Base-by-base conservation (phyloP, 2,888 invertebrate genomes). In the Leptopterna dolabrata region DNA sequence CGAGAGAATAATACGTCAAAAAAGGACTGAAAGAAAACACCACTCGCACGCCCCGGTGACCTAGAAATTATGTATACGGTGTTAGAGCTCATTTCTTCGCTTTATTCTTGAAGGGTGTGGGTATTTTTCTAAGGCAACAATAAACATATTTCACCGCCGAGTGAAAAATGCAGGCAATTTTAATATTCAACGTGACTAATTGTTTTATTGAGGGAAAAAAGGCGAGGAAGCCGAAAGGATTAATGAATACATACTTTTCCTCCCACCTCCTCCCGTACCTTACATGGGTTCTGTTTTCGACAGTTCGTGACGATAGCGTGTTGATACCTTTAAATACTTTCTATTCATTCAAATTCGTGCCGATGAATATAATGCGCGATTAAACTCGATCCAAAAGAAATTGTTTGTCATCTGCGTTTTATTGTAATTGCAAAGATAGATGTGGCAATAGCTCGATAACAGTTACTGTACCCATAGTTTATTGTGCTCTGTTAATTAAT, bases 161-260 rank as follows among this genome's bases (percentile, higher is more conserved):
- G 63, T 63, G 63, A 63, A 63, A 63, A 63, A 63, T 63, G 24
- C 63, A 3, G 24, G 63, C 24, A 24, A 63, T 63, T 63, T 63
- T 24, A 63, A 63, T 63, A 63, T 63, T 63, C 63, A 63, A 27
- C n/a, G 63, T 63, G 63, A 63, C 63, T 63, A 63, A 63, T 63
- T 63, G 63, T 63, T 63, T 63, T 63, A 63, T 63, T 63, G 9
- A 11, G 63, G 63, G 51, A 16, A 51, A 51, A 14, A 16, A 24
- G 24, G 63, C 13, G 63, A 4, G 24, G 63, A 13, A n/a, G 63
- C 19, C 11, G 63, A n/a, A 63, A 9, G 24, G 63, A 0, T 24
- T 7, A 19, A 19, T 24, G 19, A 19, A 19, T 24, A 63, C 11
- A 19, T 19, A 24, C 24, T 63, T 63, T 63, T 24, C 6, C 24